A percentile compares a stretch with the other conserved stretches of the same genome.
phyloP scores from a whole-genome alignment of 2,797 vertebrate species.

The Lepus oiostolus region DNA sequence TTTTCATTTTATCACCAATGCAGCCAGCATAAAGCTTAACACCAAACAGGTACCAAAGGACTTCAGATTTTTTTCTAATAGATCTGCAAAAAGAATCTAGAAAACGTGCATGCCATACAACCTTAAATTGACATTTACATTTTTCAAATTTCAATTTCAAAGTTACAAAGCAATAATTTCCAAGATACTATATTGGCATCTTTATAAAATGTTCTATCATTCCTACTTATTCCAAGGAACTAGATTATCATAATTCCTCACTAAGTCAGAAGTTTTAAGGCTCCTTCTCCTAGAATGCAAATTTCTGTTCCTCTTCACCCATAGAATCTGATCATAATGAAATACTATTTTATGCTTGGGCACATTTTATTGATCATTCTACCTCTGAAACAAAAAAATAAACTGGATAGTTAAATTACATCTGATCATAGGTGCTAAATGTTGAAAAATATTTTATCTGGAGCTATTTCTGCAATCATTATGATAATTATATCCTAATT shows the following conservation, averaged over 20 bases:
- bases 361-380: slow-evolving; percentile 56
- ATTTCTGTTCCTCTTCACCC: slow-evolving; percentile 38
- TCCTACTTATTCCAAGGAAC: background rate
- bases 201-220: slow-evolving; percentile 16
- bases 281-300: slow-evolving; percentile 52
- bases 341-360: slow-evolving; percentile 57
- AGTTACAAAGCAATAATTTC: background rate
- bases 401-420: slow-evolving; percentile 56
- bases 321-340: slow-evolving; percentile 8
- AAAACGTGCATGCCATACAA: background rate
- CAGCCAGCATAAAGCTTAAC: background rate
- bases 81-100: background rate
- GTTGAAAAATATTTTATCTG: slow-evolving; percentile 58
- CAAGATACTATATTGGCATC: background rate
- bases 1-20: background rate
- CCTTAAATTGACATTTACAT: background rate
- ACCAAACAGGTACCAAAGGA: slow-evolving; percentile 5
- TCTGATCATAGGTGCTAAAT: background rate
- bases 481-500: background rate
- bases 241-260: background rate
- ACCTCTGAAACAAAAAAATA: slow-evolving; percentile 24
- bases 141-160: slow-evolving; percentile 21
- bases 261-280: slow-evolving; percentile 54
- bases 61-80: background rate
- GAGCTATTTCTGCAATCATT: slow-evolving; percentile 4